phyloP scores from a whole-genome alignment of 2,888 invertebrate genomes.

The Chymomyza fuscimana region DNA sequence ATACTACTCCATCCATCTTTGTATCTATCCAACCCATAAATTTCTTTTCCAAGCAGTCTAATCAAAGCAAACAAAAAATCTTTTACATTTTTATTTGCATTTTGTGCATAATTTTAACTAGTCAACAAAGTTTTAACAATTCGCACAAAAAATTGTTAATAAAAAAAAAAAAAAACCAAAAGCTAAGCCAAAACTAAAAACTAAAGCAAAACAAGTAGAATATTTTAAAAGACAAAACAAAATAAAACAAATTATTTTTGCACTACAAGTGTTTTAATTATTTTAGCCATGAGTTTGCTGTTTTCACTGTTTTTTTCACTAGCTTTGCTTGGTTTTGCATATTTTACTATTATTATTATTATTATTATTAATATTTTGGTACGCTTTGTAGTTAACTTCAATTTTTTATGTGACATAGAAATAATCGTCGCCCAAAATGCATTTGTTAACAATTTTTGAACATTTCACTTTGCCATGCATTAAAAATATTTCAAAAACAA shows the following conservation, averaged over 20 bases:
- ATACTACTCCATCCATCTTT: too few relatives aligned
- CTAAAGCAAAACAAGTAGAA: background rate
- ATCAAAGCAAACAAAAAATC: background rate
- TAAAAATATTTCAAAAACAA: constrained; percentile 25
- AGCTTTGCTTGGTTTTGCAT: constrained; percentile 8
- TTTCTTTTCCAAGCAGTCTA: background rate
- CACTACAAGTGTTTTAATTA: constrained; percentile 56
- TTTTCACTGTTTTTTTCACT: constrained; percentile 50
- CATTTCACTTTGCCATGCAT: constrained; percentile 49
- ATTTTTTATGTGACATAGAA: constrained; percentile 63
- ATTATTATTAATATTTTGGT: constrained; percentile 29
- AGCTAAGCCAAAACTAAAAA: background rate
- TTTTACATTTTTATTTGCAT: background rate
- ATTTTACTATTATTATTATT: constrained; percentile 30
- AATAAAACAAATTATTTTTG: constrained; percentile 12
- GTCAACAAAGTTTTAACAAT: background rate
- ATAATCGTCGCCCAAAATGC: constrained; percentile 67
- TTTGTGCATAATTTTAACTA: background rate
- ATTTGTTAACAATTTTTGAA: constrained; percentile 72
- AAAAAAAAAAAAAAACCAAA: background rate
- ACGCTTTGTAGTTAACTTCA: background rate
- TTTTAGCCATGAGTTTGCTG: constrained; percentile 67
- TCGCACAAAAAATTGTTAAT: background rate
- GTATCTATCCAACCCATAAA: background rate
- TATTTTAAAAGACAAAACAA: background rate